Base-by-base conservation (phyloP, 2,888 invertebrate genomes). In the Galerucella pusilla region DNA sequence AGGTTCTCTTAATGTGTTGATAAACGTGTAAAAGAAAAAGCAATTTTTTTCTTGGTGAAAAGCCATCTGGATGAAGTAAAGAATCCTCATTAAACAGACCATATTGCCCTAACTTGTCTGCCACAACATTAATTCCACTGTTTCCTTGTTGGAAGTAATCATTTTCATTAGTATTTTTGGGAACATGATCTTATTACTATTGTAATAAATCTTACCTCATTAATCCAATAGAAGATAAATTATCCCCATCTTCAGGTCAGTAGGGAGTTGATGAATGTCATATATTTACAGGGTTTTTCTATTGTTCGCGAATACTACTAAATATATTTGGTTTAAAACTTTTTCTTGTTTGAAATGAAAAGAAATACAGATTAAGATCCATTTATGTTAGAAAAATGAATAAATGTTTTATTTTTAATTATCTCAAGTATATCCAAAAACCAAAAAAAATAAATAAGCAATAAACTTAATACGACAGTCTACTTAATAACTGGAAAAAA, bases 221-320 rank as follows among this genome's bases (percentile, higher is more conserved):
- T 79, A 79, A 79, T 79, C 76, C 71, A 71, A 75, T 79, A 75
- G 73, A 75, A 77, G 79, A 79, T 79, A 78, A 77, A 79, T 79
- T 70, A 78, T 75, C 74, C 76, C 73, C 72, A 79, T 79, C 75
- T 75, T 64, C 75, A 64, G 79, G 78, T 77, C 81, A 79, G 80
- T 80, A 74, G 81, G 81, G 81, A 79, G 81, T 77, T 81, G 79
- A 81, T 81, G 79, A 80, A 76, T 59, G 71, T 75, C 78, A 71
- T 78, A 75, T 77, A 80, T 77, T 76, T 57, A 57, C 57, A 57
- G 77, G 57, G 57, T 20, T 20, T 16, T 57, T 57, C 57, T 57
- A 10, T 57, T 57, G 57, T 57, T n/a, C 20, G 9, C 16, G 10
- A 9, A 57, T 20, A 57, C 57, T 20, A 16, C 16, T 57, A 35